These are phyloP conservation scores for Bradypodion ventrale DNA, from an alignment of 2,797 vertebrate genomes.

Conservation along the genomic window DNA sequence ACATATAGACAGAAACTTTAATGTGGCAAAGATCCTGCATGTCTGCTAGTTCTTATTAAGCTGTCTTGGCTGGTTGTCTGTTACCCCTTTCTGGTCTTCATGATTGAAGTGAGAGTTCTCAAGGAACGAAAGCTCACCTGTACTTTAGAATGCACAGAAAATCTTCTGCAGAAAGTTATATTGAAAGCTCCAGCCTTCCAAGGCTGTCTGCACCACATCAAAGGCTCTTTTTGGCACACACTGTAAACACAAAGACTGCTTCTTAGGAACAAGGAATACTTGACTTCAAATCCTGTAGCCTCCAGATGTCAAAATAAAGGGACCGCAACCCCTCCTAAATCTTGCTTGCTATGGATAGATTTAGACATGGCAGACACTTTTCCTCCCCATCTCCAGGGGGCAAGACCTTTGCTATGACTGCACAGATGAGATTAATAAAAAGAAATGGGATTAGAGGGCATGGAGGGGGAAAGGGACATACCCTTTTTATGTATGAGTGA, in stretches of 20 bases:
- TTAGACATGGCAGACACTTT: conserved; percentile 17
- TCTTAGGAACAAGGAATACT: background rate
- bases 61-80: background rate
- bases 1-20: background rate
- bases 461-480: background rate
- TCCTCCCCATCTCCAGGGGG: background rate
- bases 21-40: fast-evolving
- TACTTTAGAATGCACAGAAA: conserved; percentile 1
- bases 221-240: conserved; percentile 23
- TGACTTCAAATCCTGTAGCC: conserved; percentile 29
- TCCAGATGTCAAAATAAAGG: conserved; percentile 16
- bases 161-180: conserved; percentile 7
- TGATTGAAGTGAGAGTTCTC: background rate
- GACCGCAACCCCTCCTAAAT: conserved; percentile 35
- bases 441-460: background rate
- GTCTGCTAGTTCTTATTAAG: background rate
- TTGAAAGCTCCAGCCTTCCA: background rate
- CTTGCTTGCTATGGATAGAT: background rate
- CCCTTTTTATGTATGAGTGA: conserved; percentile 35
- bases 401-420: conserved; percentile 30
- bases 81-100: background rate
- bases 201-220: background rate
- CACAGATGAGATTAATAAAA: conserved; percentile 24
- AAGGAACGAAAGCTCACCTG: background rate
- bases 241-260: conserved; percentile 24